Evolutionary conservation across 92 coral and sea anemone species (phyloP).

Genomic region (Heteractis magnifica): DNA sequence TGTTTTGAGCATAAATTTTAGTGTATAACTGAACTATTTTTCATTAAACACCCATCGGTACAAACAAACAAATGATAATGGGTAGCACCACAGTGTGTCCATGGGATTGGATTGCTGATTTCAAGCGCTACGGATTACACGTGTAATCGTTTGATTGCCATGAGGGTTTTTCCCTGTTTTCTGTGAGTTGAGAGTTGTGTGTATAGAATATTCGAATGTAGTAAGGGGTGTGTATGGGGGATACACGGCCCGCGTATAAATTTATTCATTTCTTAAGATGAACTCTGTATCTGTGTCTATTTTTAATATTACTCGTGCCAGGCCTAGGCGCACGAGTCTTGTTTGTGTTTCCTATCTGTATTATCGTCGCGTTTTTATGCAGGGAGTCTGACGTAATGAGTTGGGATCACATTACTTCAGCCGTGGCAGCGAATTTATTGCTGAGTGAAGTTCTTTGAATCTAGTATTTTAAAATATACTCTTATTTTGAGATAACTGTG

Average conservation of each 20-base stretch:
- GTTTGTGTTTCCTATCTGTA: background rate
- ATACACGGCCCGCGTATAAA: background rate
- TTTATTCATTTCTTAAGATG: background rate
- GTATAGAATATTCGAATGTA: background rate
- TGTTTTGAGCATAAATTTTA: background rate
- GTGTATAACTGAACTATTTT: background rate
- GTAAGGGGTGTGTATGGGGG: background rate
- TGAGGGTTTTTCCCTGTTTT: background rate
- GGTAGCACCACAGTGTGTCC: background rate
- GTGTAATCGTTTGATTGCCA: background rate
- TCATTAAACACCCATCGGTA: background rate
- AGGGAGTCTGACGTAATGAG: background rate
- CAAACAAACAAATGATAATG: background rate
- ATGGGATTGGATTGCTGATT: background rate
- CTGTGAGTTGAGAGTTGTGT: background rate
- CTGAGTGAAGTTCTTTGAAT: background rate
- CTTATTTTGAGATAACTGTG: background rate
- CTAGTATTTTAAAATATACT: background rate
- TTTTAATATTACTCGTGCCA: background rate
- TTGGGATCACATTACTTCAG: background rate
- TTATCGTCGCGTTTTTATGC: background rate
- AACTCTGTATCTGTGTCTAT: background rate
- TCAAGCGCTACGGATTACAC: background rate
- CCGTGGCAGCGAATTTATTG: background rate
- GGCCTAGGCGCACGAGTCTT: background rate